Conservation (phyloP, 2,797 vertebrate genomes). For the Erpetoichthys calabaricus region DNA sequence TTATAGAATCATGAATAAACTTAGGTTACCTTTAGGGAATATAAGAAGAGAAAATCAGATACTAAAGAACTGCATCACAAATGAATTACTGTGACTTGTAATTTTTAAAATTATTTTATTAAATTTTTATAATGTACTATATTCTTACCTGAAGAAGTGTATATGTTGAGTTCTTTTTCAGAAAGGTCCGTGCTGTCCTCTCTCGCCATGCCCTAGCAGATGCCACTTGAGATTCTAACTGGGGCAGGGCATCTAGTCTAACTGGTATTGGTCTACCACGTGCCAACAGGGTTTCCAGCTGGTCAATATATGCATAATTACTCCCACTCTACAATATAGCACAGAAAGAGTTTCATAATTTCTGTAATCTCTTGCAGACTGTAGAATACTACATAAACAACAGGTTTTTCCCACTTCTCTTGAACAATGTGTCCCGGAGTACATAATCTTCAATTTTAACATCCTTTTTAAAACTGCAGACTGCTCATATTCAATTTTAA, state of each 20-base stretch:
- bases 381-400: background rate
- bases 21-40: no score
- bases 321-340: slow-evolving; percentile 56
- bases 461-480: no score
- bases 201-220: slow-evolving; percentile 90
- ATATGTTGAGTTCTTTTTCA: slow-evolving; percentile 95
- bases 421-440: no score
- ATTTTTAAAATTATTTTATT: no score
- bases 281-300: slow-evolving; percentile 78
- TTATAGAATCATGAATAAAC: no score
- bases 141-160: slow-evolving; percentile 73
- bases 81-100: no score
- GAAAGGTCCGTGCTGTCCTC: slow-evolving; percentile 82
- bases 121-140: no score
- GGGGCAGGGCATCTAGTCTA: slow-evolving; percentile 74
- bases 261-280: slow-evolving; percentile 86
- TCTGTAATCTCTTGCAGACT: background rate
- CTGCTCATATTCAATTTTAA: no score
- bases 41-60: no score
- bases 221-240: slow-evolving; percentile 88
- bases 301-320: slow-evolving; percentile 84
- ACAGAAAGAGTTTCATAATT: background rate
- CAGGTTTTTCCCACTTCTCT: no score
- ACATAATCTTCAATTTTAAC: no score
- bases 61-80: no score